Evolutionary conservation across 2,113 vertebrate species (phyloP), one percentile per base, ranked within the genome.

Genomic region (Struthidea cinerea): DNA sequence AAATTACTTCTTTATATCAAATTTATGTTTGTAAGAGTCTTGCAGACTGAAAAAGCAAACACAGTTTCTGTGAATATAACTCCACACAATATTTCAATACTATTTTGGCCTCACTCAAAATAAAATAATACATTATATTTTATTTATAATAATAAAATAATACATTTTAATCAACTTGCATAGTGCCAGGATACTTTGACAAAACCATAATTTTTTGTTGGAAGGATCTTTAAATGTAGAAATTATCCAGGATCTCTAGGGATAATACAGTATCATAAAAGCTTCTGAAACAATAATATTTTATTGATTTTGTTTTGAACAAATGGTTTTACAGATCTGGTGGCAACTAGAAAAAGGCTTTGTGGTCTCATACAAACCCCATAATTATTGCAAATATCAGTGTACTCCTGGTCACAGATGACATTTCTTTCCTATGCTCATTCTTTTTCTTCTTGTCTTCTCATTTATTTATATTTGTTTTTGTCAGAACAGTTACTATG

Each of bases 401-500:
- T n/a, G 33, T 67, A 84, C 39, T 87, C 52, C 47, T 93, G 64
- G 47, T 52, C 78, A 79, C 78, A 90, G 71, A 59, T 74, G 52
- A 46, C 22, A 33, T 94, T 95, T 82, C 26, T 91, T 70, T 79
- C 70, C 41, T 16, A 13, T n/a, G 17, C 71, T 87, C 49, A 5
- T n/a, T 93, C 26, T 67, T 93, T 55, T 75, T 78, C 78, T 94
- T 82, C 11, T 75, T 78, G 46, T 75, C 73, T 93, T 84, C 69
- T 93, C 77, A 84, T 94, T 94, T 90, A 94, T 97, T 95, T 95
- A 7, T 90, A 78, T 94, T 90, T 94, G 81, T 49, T 90, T 68
- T 82, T 91, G 74, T 87, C 91, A 70, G 68, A 65, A 57, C 10
- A n/a, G 53, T 88, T 84, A 87, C 82, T 91, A 10, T 41, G 44